phyloP scores from a whole-genome alignment of 2,113 vertebrate genomes.

The Anarrhichthys ocellatus region DNA sequence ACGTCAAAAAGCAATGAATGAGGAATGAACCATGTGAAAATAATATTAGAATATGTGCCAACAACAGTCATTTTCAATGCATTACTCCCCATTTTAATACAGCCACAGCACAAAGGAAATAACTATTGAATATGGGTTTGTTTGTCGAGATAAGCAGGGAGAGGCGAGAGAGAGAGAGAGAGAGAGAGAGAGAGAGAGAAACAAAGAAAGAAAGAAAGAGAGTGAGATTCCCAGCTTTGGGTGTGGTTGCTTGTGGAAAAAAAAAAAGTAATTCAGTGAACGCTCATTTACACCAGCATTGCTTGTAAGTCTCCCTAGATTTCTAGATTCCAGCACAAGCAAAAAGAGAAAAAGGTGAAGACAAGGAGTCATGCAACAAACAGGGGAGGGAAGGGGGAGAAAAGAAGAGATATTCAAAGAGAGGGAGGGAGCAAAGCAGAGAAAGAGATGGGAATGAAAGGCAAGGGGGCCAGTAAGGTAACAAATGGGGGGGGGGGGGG shows the following conservation, averaged over 20 bases:
- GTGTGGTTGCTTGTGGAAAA: constrained; percentile 47
- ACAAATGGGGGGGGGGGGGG: constrained; percentile 38
- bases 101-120: constrained; percentile 31
- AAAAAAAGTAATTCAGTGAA: constrained; percentile 15
- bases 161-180: not conserved
- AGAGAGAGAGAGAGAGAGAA: constrained; percentile 12
- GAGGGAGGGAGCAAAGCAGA: constrained; percentile 16
- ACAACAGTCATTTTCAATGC: constrained; percentile 21
- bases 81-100: constrained; percentile 1
- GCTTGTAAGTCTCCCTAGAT: constrained; percentile 27
- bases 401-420: constrained; percentile 52
- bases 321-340: constrained; percentile 26
- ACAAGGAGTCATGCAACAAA: constrained; percentile 18
- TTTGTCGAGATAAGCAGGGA: constrained; percentile 35
- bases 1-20: not conserved
- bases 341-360: not conserved
- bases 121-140: constrained; percentile 34
- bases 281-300: constrained; percentile 16
- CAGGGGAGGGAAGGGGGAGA: not conserved
- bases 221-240: constrained; percentile 56
- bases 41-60: constrained; percentile 18
- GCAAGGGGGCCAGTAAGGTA: constrained; percentile 38
- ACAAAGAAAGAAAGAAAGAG: not conserved
- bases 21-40: constrained; percentile 18
- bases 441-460: constrained; percentile 61